Evolutionary conservation across 64 coral and sea anemone genomes (phyloP).

Genomic region (Stichodactyla mertensii): DNA sequence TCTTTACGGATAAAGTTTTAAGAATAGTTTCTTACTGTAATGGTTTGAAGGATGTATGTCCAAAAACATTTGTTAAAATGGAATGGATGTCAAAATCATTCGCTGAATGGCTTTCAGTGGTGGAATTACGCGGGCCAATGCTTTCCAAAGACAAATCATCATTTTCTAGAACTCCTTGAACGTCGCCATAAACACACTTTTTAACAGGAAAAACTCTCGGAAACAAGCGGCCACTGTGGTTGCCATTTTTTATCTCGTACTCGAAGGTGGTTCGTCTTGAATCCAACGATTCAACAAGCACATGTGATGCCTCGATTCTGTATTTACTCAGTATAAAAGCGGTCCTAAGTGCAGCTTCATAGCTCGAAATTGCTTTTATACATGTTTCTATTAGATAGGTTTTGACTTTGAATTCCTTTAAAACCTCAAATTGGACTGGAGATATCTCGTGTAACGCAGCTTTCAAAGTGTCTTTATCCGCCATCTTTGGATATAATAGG

Average conservation of each 20-base stretch:
- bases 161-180: too few relatives aligned
- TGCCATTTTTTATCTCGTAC: background rate
- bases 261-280: background rate
- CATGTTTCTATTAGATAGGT: background rate
- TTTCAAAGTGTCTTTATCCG: too few relatives aligned
- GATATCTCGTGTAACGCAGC: too few relatives aligned
- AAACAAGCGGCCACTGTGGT: background rate
- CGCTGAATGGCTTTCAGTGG: too few relatives aligned
- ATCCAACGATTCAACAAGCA: background rate
- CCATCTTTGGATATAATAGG: too few relatives aligned
- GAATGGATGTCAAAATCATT: too few relatives aligned
- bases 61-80: too few relatives aligned
- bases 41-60: background rate
- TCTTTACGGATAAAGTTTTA: slow-evolving; percentile 19
- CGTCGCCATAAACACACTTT: background rate
- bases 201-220: background rate
- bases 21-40: background rate
- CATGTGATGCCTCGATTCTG: background rate
- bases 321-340: background rate
- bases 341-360: background rate
- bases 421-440: too few relatives aligned
- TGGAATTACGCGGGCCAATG: too few relatives aligned
- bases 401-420: background rate
- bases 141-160: too few relatives aligned
- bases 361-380: background rate